These are phyloP conservation scores for Atrichornis clamosus DNA, from an alignment of 2,113 vertebrate species.

Conservation along the genomic window DNA sequence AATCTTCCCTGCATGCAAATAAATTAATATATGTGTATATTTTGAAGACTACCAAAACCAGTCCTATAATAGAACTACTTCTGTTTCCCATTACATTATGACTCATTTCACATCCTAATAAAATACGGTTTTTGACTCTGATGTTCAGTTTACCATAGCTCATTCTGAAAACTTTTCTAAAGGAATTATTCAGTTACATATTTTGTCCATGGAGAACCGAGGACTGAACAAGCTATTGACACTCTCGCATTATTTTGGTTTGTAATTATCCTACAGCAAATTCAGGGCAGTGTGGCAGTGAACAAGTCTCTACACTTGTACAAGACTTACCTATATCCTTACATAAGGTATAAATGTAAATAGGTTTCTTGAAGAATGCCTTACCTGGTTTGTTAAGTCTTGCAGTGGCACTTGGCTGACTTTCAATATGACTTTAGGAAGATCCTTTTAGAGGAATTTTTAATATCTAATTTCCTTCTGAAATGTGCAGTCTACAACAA, in stretches of 20 bases:
- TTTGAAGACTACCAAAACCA: background rate
- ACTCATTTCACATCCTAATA: background rate
- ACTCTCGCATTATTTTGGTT: background rate
- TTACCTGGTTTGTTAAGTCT: background rate
- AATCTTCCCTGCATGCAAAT: background rate
- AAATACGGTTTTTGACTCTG: background rate
- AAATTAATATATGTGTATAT: background rate
- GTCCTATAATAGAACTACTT: background rate
- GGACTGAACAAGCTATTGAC: background rate
- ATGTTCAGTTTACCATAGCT: background rate
- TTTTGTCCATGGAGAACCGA: background rate
- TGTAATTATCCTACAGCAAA: background rate
- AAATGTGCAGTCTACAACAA: background rate
- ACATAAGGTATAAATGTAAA: background rate
- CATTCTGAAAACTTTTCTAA: background rate
- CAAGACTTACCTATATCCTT: background rate
- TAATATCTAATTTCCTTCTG: background rate
- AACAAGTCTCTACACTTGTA: background rate
- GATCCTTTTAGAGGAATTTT: background rate
- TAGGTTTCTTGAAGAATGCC: background rate
- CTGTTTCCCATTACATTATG: background rate
- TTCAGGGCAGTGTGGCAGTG: accelerated
- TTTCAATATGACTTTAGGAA: background rate
- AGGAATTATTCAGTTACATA: background rate
- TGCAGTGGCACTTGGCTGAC: background rate